Percentiles rank a stretch among this genome's conserved stretches.
Conservation (phyloP, 2,888 invertebrate species). For the Dynastes hyllus region DNA sequence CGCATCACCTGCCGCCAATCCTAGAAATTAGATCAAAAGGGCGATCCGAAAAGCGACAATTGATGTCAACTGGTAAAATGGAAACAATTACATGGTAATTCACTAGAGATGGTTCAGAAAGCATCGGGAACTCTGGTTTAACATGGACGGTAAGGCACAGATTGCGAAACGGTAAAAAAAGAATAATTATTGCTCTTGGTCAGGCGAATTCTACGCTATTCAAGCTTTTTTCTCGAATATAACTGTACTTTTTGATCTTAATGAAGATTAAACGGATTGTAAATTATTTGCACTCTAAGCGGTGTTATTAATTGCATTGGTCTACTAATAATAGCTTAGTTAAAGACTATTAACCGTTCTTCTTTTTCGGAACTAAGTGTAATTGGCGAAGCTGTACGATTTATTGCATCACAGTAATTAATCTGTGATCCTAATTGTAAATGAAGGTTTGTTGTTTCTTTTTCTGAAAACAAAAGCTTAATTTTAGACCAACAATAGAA, state of each 20-base stretch:
- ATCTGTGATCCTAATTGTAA: no score
- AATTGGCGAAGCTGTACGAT: neutral
- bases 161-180: neutral
- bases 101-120: neutral
- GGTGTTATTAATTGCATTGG: slow-evolving; percentile 2
- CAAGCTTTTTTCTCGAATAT: neutral
- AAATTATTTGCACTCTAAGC: neutral
- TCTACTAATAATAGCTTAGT: neutral
- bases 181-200: neutral
- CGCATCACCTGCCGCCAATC: neutral
- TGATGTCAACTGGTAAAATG: neutral
- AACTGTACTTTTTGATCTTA: slow-evolving; percentile 3
- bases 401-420: neutral
- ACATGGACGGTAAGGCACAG: neutral
- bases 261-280: slow-evolving; percentile 1
- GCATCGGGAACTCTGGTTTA: neutral
- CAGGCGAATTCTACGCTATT: neutral
- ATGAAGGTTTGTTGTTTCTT: no score
- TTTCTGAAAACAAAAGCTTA: no score
- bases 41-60: neutral
- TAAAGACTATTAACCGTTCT: neutral
- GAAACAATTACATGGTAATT: neutral
- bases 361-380: neutral
- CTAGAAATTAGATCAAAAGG: neutral
- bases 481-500: no score